These are phyloP conservation scores for Rotaria magnacalcarata DNA, from an alignment of 2,888 invertebrate species.

Conservation along the genomic window DNA sequence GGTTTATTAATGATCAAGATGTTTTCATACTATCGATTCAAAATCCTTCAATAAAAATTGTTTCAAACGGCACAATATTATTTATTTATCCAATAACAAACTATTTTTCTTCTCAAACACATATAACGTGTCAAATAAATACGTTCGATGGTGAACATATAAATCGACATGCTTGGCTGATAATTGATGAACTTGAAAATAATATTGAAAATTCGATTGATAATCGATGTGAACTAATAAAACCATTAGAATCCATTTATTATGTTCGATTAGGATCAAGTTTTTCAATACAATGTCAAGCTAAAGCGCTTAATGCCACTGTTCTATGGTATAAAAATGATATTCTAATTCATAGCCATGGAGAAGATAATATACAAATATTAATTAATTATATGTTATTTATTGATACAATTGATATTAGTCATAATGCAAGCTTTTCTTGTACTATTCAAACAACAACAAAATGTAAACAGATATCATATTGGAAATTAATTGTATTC, in stretches of 20 bases:
- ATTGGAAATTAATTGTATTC: neutral
- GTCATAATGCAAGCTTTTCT: neutral
- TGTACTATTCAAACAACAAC: neutral
- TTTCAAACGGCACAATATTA: neutral
- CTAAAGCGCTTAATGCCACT: neutral
- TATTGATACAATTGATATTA: neutral
- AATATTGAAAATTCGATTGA: neutral
- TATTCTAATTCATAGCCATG: neutral
- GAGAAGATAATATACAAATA: neutral
- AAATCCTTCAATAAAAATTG: neutral
- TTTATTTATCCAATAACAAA: conserved; percentile 4
- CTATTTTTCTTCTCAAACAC: neutral
- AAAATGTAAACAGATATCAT: conserved; percentile 3
- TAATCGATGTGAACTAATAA: neutral
- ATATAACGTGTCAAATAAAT: conserved; percentile 10
- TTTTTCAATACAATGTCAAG: neutral
- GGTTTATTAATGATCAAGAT: conserved; percentile 24
- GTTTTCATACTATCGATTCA: neutral
- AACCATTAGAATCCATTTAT: neutral
- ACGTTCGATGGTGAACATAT: neutral
- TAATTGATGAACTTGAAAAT: neutral
- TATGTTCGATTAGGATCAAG: conserved; percentile 17
- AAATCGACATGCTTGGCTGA: conserved; percentile 2
- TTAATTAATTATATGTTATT: conserved; percentile 27
- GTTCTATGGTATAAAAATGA: neutral